phyloP scores from a whole-genome alignment of 2,797 vertebrate species.

The Morus bassanus region DNA sequence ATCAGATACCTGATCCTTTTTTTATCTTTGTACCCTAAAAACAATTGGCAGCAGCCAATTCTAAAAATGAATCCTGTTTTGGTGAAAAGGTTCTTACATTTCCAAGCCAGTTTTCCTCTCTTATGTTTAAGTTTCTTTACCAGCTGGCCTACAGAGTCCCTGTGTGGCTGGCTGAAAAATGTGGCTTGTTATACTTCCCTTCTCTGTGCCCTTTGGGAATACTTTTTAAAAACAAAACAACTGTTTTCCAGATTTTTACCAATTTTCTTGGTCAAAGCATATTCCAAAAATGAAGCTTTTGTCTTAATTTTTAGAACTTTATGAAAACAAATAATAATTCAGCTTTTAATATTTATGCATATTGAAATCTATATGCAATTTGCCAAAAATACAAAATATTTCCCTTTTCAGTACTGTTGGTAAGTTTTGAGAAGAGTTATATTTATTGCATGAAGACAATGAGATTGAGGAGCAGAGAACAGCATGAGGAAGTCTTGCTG shows the following conservation, averaged over 20 bases:
- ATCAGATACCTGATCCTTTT: neutral
- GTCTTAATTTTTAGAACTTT: neutral
- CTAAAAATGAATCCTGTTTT: neutral
- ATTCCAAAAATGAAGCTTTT: neutral
- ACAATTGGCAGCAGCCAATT: neutral
- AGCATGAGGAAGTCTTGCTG: neutral
- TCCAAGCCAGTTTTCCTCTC: neutral
- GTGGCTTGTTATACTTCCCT: neutral
- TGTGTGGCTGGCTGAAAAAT: neutral
- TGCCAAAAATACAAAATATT: neutral
- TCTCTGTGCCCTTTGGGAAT: neutral
- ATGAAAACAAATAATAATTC: neutral
- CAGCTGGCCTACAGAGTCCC: neutral
- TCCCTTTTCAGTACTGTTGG: neutral
- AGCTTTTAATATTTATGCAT: neutral
- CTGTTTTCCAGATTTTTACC: neutral
- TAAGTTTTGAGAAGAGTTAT: neutral
- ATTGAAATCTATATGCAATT: neutral
- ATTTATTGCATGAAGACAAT: neutral
- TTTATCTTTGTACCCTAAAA: neutral
- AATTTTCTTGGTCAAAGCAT: neutral
- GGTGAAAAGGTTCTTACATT: neutral
- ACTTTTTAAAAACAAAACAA: neutral
- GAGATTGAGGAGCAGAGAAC: neutral
- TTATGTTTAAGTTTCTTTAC: neutral